Base-by-base conservation (phyloP, 2,797 vertebrate species). In the Micrastur ruficollis region DNA sequence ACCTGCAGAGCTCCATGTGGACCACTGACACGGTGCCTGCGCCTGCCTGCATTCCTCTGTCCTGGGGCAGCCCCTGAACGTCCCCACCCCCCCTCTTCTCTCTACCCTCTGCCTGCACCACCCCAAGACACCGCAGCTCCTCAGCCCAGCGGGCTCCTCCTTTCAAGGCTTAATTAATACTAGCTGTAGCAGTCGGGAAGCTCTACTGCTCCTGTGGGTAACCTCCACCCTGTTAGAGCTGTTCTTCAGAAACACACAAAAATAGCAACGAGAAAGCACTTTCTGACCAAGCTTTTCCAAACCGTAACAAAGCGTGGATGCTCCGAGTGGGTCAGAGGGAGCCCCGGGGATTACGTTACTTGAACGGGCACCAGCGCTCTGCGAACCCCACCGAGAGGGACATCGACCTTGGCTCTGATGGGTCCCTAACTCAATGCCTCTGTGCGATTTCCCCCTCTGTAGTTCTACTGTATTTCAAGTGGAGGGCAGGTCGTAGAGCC, bases 21-120 rank as follows among this genome's bases (percentile, higher is more conserved):
- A 66, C 46, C 50, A 34, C 13, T 0, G 3, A 21, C 11, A 12
- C 0, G 1, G 23, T 2, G 5, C 31, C 31, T 9, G 7, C 3
- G 2, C 19, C 42, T 25, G 19, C 29, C 59, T 49, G 34, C 34
- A 11, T 19, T 42, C 17, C 53, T 89, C 58, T 3, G 1, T 26
- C 12, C 59, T 27, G 13, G 25, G 34, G 32, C 19, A 80, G 34
- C 11, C 38, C 31, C 19, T 40, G 46, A 70, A 23, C 42, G 29
- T 25, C 46, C 5, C 0, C 22, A 55, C 15, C 27, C 14, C 20
- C 10, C 11, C 32, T 55, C 14, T 34, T 26, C 58, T 14, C 32
- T 63, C 38, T 50, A 66, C 20, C 44, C 23, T 47, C 62, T 14
- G 14, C 34, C 47, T 27, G 7, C 23, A 8, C 25, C 3, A 3